Percentiles rank a stretch among this genome's conserved stretches.
Evolutionary conservation across 1,140 invertebrate genomes (phyloP).

Genomic region (Drosophila pruinosa): DNA sequence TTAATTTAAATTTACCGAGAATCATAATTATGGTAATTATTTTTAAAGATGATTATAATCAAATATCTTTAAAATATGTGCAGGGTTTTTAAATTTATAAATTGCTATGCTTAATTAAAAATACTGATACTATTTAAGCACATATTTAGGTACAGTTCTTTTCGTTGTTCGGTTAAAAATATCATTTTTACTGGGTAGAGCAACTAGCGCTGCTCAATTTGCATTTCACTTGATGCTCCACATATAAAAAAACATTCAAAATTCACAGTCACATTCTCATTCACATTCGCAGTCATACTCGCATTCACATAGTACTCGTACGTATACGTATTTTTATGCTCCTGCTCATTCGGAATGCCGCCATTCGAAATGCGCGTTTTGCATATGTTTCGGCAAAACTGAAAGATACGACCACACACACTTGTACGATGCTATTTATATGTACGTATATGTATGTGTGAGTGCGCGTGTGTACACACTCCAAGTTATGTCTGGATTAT

Average conservation of each 20-base stretch:
- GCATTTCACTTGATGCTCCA: constrained; percentile 18
- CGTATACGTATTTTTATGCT: constrained; percentile 11
- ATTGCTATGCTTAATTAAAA: too few species aligned
- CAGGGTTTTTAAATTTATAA: too few species aligned
- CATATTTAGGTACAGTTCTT: too few species aligned
- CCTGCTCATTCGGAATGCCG: constrained; percentile 28
- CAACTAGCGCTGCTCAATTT: constrained; percentile 13
- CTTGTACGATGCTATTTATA: background rate
- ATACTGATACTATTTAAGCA: too few species aligned
- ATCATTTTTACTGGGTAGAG: background rate
- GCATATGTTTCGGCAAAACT: constrained; percentile 38
- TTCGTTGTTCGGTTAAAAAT: background rate
- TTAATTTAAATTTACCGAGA: too few species aligned
- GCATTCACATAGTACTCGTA: too few species aligned
- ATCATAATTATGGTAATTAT: too few species aligned
- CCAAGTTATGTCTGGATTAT: constrained; percentile 20
- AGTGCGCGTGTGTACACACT: background rate
- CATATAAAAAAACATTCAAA: constrained; percentile 11
- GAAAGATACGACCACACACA: constrained; percentile 18
- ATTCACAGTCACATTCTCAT: constrained; percentile 3
- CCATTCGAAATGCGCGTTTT: constrained; percentile 40
- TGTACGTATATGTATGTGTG: background rate
- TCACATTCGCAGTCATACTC: background rate
- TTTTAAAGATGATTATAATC: too few species aligned
- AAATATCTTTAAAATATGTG: too few species aligned